Percentiles rank a stretch among this genome's conserved stretches.
phyloP scores from a whole-genome alignment of 2,888 invertebrate species.

The Smittia aterrima region DNA sequence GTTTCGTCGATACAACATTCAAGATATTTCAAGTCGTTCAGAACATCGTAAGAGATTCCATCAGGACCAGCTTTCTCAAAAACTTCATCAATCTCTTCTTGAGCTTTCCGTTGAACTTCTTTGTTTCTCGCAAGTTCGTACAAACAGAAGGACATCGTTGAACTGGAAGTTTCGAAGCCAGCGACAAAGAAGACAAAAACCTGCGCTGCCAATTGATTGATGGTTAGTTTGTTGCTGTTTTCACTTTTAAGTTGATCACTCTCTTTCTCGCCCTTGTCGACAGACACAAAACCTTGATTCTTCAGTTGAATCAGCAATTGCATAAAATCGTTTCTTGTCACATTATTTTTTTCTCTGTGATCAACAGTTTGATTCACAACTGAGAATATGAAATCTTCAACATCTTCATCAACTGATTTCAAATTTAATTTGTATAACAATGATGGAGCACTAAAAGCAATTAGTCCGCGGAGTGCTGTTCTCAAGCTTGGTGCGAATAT shows the following conservation, averaged over 20 bases:
- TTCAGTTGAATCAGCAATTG: slow-evolving; percentile 55
- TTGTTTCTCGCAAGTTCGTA: slow-evolving; percentile 54
- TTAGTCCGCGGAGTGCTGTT: slow-evolving; percentile 44
- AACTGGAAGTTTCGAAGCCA: slow-evolving; percentile 53
- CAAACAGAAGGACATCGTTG: slow-evolving; percentile 51
- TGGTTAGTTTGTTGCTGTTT: slow-evolving; percentile 30
- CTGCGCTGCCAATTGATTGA: slow-evolving; percentile 45
- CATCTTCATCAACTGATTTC: slow-evolving; percentile 43
- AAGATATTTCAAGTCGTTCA: slow-evolving; percentile 54
- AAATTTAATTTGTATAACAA: slow-evolving; percentile 42
- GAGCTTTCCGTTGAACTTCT: slow-evolving; percentile 50
- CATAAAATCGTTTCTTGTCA: slow-evolving; percentile 54
- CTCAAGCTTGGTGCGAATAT: slow-evolving; percentile 44
- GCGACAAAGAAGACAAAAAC: slow-evolving; percentile 44
- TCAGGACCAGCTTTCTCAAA: slow-evolving; percentile 41
- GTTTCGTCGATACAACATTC: slow-evolving; percentile 50
- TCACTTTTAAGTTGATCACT: neutral
- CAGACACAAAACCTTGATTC: slow-evolving; percentile 45
- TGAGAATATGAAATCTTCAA: slow-evolving; percentile 48
- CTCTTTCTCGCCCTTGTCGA: slow-evolving; percentile 6
- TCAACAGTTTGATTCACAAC: slow-evolving; percentile 52
- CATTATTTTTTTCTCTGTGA: slow-evolving; percentile 52
- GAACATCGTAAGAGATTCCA: slow-evolving; percentile 51
- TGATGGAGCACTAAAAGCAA: slow-evolving; percentile 44
- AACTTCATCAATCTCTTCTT: slow-evolving; percentile 50